Evolutionary conservation across 2,113 vertebrate species (phyloP).

Genomic region (Paraplagusia blochii): DNA sequence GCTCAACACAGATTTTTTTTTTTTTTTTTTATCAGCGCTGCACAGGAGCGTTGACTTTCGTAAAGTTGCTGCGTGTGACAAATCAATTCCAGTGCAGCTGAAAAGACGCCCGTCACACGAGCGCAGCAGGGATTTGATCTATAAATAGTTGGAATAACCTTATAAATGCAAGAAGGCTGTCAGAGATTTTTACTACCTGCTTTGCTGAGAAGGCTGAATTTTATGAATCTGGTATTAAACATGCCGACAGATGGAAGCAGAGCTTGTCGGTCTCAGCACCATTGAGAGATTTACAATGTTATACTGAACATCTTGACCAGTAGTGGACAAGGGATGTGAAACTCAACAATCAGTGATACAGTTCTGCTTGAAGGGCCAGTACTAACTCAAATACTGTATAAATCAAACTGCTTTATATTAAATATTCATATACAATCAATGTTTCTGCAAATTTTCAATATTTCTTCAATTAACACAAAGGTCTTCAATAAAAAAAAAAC

Average conservation of each 20-base stretch:
- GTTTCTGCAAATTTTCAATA: too few species aligned
- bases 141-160: slow-evolving; percentile 41
- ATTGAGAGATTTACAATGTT: too few species aligned
- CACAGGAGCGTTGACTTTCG: slow-evolving; percentile 58
- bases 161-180: slow-evolving; percentile 28
- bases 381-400: too few species aligned
- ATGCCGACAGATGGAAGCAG: background rate
- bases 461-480: too few species aligned
- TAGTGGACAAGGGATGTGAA: too few species aligned
- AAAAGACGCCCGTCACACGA: slow-evolving; percentile 44
- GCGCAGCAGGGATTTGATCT: slow-evolving; percentile 22
- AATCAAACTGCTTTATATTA: too few species aligned
- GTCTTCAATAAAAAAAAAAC: too few species aligned
- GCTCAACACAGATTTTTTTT: slow-evolving; percentile 41
- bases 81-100: slow-evolving; percentile 49
- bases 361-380: too few species aligned
- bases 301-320: too few species aligned
- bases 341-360: too few species aligned
- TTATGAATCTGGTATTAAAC: background rate
- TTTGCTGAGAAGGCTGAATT: background rate
- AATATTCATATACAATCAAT: too few species aligned
- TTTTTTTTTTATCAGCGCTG: slow-evolving; percentile 57
- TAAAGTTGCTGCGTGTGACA: slow-evolving; percentile 56
- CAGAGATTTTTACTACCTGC: background rate
- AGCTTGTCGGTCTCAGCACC: too few species aligned